Conservation (phyloP, 2,797 vertebrate species). For the Amblyopsis hoosieri region DNA sequence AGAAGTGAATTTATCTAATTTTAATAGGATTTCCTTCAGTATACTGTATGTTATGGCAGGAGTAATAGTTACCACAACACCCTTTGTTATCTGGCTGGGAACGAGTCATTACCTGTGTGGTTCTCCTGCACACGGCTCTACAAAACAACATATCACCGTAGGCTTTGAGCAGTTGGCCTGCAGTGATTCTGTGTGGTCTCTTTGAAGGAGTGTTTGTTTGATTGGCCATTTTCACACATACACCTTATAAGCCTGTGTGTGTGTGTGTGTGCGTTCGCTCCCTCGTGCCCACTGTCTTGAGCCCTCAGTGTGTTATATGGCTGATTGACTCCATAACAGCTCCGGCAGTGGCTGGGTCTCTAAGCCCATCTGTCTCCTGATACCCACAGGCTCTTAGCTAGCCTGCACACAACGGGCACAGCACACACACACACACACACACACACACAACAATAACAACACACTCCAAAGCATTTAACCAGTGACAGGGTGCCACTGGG, state of each 20-base stretch:
- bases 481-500: conserved; percentile 13
- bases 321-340: conserved; percentile 70
- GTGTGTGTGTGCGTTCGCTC: neutral
- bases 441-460: conserved; percentile 45
- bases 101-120: conserved; percentile 8
- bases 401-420: conserved; percentile 17
- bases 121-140: neutral
- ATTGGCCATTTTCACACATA: conserved; percentile 30
- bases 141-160: conserved; percentile 21
- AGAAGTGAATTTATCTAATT: conserved; percentile 2
- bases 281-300: conserved; percentile 43
- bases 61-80: neutral
- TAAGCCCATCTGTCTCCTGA: conserved; percentile 60
- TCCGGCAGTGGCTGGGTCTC: conserved; percentile 45
- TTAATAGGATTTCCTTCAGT: neutral
- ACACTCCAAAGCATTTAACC: conserved; percentile 31
- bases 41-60: neutral
- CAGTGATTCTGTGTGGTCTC: conserved; percentile 15
- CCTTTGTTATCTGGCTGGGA: conserved; percentile 11
- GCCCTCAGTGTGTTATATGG: conserved; percentile 56
- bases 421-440: conserved; percentile 2
- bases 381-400: conserved; percentile 38
- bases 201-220: conserved; percentile 17
- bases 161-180: conserved; percentile 20
- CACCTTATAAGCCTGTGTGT: conserved; percentile 38